Evolutionary conservation across 2,888 invertebrate species (phyloP).

Genomic region (Arctia plantaginis): DNA sequence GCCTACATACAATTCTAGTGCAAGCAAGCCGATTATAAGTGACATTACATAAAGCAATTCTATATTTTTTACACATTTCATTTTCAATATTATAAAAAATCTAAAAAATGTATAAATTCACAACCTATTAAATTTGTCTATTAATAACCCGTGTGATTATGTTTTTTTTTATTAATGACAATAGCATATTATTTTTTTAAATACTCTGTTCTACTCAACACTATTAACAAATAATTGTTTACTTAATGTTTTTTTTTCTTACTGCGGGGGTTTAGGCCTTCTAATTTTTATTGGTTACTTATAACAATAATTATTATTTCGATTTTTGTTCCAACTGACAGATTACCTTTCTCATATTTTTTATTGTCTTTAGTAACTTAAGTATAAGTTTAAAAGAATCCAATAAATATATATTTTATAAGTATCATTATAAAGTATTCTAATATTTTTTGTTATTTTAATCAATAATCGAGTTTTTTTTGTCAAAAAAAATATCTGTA

Average conservation of each 20-base stretch:
- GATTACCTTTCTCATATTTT: not conserved
- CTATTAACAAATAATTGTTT: conserved; percentile 56
- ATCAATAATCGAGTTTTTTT: too few species aligned
- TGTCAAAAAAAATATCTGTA: too few species aligned
- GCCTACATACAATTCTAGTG: conserved; percentile 44
- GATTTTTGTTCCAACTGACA: conserved; percentile 21
- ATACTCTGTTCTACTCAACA: conserved; percentile 51
- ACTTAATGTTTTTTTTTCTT: conserved; percentile 34
- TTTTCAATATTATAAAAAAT: conserved; percentile 80
- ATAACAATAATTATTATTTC: conserved; percentile 33
- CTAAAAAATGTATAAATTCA: conserved; percentile 86
- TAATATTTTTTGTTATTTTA: not conserved
- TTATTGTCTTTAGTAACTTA: not conserved
- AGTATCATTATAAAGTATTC: not conserved
- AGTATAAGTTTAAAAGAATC: not conserved
- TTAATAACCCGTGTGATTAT: conserved; percentile 59
- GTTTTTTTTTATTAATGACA: conserved; percentile 53
- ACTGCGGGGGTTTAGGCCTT: conserved; percentile 67
- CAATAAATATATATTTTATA: not conserved
- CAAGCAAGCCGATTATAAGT: conserved; percentile 66
- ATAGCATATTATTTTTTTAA: conserved; percentile 48
- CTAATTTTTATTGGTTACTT: conserved; percentile 45
- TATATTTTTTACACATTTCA: conserved; percentile 62
- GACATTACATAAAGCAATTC: conserved; percentile 60
- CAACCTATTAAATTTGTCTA: conserved; percentile 85